Evolutionary conservation across 1,140 invertebrate genomes (phyloP), one percentile per base, ranked within the genome.

Genomic region (Leucophenga varia): DNA sequence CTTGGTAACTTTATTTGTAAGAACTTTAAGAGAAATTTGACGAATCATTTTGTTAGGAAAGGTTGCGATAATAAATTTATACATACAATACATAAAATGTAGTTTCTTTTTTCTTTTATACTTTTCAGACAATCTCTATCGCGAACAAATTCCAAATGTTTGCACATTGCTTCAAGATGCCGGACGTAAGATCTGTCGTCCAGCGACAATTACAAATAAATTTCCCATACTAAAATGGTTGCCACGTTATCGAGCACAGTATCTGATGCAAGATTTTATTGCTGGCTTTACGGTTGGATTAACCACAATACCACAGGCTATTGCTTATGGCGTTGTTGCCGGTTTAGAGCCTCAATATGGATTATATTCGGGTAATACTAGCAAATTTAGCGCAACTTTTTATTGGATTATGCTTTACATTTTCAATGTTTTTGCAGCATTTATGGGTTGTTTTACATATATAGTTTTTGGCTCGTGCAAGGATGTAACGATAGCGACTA

Each of bases 371-470:
- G n/a, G n/a, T n/a, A n/a, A n/a, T n/a, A n/a, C n/a, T n/a, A n/a
- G n/a, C n/a, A n/a, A n/a, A n/a, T n/a, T n/a, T n/a, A n/a, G n/a
- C n/a, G n/a, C n/a, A n/a, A n/a, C n/a, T n/a, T n/a, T n/a, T n/a
- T n/a, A n/a, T n/a, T n/a, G n/a, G n/a, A n/a, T n/a, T n/a, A n/a
- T n/a, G n/a, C n/a, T n/a, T n/a, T n/a, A n/a, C n/a, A n/a, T n/a
- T n/a, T n/a, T n/a, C n/a, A n/a, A n/a, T n/a, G n/a, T n/a, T n/a
- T n/a, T n/a, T n/a, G n/a, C n/a, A n/a, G 86, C 87, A 1, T 87
- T 95, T 52, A 86, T 93, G 79, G 89, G 90, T 14, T 89, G 88
- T 60, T 89, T 94, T 59, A 79, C 93, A 3, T 96, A 96, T 74
- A 80, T 87, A 16, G 59, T 95, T 8, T 84, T 95, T 52, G 93